Evolutionary conservation across 2,888 invertebrate genomes (phyloP).

Genomic region (Tachina fera): DNA sequence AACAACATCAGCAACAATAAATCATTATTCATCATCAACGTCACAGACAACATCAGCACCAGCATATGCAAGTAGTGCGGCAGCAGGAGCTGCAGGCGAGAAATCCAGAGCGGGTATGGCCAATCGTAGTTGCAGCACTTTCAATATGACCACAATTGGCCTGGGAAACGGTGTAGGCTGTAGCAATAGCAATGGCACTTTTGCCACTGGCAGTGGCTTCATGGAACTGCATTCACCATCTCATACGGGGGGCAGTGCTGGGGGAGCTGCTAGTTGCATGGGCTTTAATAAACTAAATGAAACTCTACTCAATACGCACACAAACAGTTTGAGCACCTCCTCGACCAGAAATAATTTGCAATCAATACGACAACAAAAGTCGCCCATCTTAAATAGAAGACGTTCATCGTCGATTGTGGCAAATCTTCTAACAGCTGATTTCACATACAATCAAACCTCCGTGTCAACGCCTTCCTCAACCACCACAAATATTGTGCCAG

Average conservation of each 20-base stretch:
- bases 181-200: slow-evolving; percentile 55
- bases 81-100: slow-evolving; percentile 41
- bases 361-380: slow-evolving; percentile 78
- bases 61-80: slow-evolving; percentile 45
- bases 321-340: slow-evolving; percentile 63
- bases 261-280: not conserved
- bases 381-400: slow-evolving; percentile 80
- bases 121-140: slow-evolving; percentile 64
- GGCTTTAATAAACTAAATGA: slow-evolving; percentile 62
- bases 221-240: slow-evolving; percentile 69
- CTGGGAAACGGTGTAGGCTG: slow-evolving; percentile 4
- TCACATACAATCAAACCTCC: slow-evolving; percentile 74
- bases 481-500: slow-evolving; percentile 53
- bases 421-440: slow-evolving; percentile 79
- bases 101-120: not conserved
- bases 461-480: slow-evolving; percentile 62
- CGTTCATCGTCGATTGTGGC: slow-evolving; percentile 81
- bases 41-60: slow-evolving; percentile 25
- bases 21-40: slow-evolving; percentile 62
- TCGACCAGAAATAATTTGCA: slow-evolving; percentile 68
- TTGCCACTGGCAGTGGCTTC: slow-evolving; percentile 61
- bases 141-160: slow-evolving; percentile 63
- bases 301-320: slow-evolving; percentile 63
- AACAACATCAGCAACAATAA: slow-evolving; percentile 64
- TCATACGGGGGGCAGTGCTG: slow-evolving; percentile 25